Conservation (phyloP, 2,113 vertebrate genomes). For the Anarrhichthys ocellatus region DNA sequence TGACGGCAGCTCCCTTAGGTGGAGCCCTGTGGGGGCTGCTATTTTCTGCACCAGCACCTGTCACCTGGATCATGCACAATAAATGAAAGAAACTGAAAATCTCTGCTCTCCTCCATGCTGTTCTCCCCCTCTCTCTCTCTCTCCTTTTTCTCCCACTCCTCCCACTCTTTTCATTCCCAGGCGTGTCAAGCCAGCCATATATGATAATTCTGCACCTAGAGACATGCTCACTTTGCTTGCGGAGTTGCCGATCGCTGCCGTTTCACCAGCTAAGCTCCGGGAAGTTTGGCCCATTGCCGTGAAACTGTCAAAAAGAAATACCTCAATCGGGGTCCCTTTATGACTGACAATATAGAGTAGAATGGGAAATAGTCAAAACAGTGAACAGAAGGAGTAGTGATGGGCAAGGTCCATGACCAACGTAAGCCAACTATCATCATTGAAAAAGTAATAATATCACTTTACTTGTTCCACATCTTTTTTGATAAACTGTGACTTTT, state of each 20-base stretch:
- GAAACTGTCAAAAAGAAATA: conserved; percentile 38
- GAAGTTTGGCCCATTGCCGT: conserved; percentile 7
- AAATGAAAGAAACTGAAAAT: conserved; percentile 60
- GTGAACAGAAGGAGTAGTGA: background rate
- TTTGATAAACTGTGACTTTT: background rate
- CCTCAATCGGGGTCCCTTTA: conserved; percentile 1
- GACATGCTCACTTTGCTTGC: conserved; percentile 46
- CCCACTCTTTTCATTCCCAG: conserved; percentile 56
- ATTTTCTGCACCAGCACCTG: conserved; percentile 78
- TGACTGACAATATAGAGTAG: background rate
- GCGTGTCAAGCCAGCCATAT: conserved; percentile 60
- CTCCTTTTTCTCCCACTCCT: background rate
- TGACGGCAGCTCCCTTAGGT: conserved; percentile 54
- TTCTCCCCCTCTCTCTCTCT: background rate
- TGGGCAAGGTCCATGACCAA: background rate
- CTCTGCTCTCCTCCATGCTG: conserved; percentile 25
- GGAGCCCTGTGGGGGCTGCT: conserved; percentile 69
- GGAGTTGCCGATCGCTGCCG: conserved; percentile 26
- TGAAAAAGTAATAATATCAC: background rate
- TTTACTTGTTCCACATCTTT: background rate
- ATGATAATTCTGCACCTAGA: conserved; percentile 66
- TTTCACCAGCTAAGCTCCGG: conserved; percentile 37
- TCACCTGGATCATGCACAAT: conserved; percentile 71
- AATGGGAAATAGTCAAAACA: background rate
- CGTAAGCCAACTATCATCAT: background rate